These are phyloP conservation scores for Forficula auricularia DNA, from an alignment of 1,140 invertebrate species.

Conservation along the genomic window DNA sequence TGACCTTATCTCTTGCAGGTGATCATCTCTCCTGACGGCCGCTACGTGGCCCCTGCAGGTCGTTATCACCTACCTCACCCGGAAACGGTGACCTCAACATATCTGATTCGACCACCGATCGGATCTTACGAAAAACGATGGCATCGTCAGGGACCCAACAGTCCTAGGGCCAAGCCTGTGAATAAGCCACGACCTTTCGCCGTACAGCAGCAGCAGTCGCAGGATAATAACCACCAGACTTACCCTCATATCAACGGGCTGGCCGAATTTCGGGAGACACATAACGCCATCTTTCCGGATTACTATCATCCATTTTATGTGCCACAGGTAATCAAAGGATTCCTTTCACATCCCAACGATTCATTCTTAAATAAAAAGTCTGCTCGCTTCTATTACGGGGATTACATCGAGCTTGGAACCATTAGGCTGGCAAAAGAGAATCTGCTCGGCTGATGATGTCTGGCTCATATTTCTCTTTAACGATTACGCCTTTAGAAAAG, in stretches of 20 bases:
- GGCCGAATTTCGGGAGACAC: constrained; percentile 4
- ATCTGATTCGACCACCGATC: constrained; percentile 25
- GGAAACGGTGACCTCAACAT: constrained; percentile 28
- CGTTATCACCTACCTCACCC: constrained; percentile 20
- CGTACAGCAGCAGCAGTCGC: constrained; percentile 5
- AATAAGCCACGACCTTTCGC: constrained; percentile 15
- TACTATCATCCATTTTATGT: neutral
- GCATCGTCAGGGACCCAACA: constrained; percentile 8
- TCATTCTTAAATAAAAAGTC: too few species aligned
- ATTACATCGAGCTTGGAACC: too few species aligned
- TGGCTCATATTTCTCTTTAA: too few species aligned
- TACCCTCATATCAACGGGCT: constrained; percentile 20
- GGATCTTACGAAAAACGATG: neutral
- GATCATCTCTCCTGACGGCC: constrained; percentile 23
- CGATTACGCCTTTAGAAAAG: too few species aligned
- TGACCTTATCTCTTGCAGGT: too few species aligned
- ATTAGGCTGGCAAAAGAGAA: too few species aligned
- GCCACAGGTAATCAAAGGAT: neutral
- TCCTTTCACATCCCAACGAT: too few species aligned
- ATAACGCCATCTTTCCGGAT: neutral
- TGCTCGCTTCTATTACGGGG: too few species aligned
- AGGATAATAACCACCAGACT: constrained; percentile 15
- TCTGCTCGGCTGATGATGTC: too few species aligned
- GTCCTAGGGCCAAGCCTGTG: constrained; percentile 14
- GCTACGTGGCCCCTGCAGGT: constrained; percentile 27